phyloP scores from a whole-genome alignment of 1,140 invertebrate species.

The Dryas iulia region DNA sequence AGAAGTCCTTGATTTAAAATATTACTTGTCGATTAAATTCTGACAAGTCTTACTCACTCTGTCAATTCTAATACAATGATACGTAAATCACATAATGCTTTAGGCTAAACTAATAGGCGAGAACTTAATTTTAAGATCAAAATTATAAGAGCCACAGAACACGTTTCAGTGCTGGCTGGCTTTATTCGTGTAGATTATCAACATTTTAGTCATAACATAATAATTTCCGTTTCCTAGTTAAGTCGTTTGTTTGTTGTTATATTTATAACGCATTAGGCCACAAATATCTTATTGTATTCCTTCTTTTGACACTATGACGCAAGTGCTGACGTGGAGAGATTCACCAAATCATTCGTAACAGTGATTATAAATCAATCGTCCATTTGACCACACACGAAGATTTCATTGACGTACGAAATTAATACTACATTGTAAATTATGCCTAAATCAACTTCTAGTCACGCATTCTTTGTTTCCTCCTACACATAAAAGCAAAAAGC shows the following conservation, averaged over 20 bases:
- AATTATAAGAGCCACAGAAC: background rate
- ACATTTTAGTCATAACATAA: background rate
- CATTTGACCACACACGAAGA: slow-evolving; percentile 49
- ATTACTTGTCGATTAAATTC: slow-evolving; percentile 25
- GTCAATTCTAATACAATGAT: slow-evolving; percentile 15
- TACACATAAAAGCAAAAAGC: slow-evolving; percentile 15
- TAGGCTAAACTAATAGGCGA: background rate
- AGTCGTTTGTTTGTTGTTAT: background rate
- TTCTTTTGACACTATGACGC: slow-evolving; percentile 50
- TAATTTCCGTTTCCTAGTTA: background rate
- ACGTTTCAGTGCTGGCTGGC: background rate
- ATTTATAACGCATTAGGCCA: slow-evolving; percentile 12
- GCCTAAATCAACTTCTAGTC: slow-evolving; percentile 27
- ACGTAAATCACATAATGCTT: background rate
- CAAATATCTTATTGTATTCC: slow-evolving; percentile 29
- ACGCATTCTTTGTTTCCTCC: slow-evolving; percentile 14
- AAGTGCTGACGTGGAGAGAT: slow-evolving; percentile 45
- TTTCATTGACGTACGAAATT: slow-evolving; percentile 36
- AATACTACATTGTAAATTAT: slow-evolving; percentile 26
- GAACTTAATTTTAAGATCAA: background rate
- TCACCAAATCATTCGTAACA: slow-evolving; percentile 43
- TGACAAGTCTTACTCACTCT: slow-evolving; percentile 26
- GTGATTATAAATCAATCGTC: slow-evolving; percentile 43
- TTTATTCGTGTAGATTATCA: background rate
- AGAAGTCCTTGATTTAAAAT: slow-evolving; percentile 32